Base-by-base conservation (phyloP, 2,888 invertebrate species). In the Leucophora obtusa region DNA sequence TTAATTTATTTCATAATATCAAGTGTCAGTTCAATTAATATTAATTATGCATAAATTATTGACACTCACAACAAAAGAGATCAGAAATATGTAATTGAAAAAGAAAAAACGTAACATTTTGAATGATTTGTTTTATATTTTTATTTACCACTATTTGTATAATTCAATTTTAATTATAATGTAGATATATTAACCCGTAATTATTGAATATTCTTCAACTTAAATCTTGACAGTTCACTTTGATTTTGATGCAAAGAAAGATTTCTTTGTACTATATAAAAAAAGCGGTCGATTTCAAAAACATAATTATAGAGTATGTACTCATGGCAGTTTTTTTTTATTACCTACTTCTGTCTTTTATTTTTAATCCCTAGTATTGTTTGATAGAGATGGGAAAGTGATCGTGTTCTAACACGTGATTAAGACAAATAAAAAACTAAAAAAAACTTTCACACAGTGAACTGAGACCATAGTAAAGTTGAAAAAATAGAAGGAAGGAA, bases 1-100 rank as follows among this genome's bases (percentile, higher is more conserved):
- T 60, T 24, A 65, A 53, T 71, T 65, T 71, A 59, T 70, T 58
- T 14, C 24, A 14, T 59, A 53, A 71, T 59, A 53, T 65, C 33
- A 65, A 54, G 33, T 77, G 76, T 43, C 63, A 63, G 51, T 65
- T n/a, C 54, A 54, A 53, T 60, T 74, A 70, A 74, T 60, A 70
- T 58, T 70, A 74, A 79, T 74, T 65, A 58, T 71, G 59, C 65
- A 66, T 66, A 75, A 74, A 79, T 79, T 79, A 66, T 60, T n/a
- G 9, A 21, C 1, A 18, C 15, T 11, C 11, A 60, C 28, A 60
- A 54, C 28, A 54, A 54, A n/a, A 14, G 7, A 24, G 6, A 24
- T 3, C 1, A 9, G 24, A 21, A 54, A 54, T 18, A 53, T 10
- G 6, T 54, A 54, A 14, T 54, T 50, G 6, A 1, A 17, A 50